phyloP scores from a whole-genome alignment of 2,888 invertebrate genomes.

The Drosophila melanosoma region DNA sequence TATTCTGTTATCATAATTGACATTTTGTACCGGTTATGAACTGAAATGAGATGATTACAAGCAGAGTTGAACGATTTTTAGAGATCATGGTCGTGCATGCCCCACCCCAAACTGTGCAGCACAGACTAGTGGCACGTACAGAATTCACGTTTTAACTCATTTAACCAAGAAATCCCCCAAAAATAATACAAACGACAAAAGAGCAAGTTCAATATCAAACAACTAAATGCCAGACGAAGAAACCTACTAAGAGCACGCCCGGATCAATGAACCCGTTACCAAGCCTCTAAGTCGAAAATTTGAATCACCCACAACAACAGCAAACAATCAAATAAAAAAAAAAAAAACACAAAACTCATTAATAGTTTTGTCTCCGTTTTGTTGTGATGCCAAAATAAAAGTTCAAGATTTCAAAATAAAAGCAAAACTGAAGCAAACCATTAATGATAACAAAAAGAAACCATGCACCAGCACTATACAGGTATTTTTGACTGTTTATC shows the following conservation, averaged over 20 bases:
- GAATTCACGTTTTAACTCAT: conserved; percentile 41
- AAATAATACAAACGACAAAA: conserved; percentile 8
- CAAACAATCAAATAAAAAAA: conserved; percentile 35
- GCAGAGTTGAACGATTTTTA: conserved; percentile 44
- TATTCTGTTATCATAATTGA: conserved; percentile 66
- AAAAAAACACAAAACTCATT: conserved; percentile 70
- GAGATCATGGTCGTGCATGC: conserved; percentile 57
- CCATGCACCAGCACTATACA: background rate
- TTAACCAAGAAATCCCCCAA: conserved; percentile 34
- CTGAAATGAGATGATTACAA: conserved; percentile 45
- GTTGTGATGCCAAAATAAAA: conserved; percentile 55
- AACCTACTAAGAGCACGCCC: conserved; percentile 40
- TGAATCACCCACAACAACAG: conserved; percentile 18
- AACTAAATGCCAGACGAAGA: conserved; percentile 43
- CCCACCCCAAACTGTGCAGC: conserved; percentile 8
- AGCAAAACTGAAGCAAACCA: conserved; percentile 42
- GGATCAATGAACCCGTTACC: conserved; percentile 70
- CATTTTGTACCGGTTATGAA: conserved; percentile 45
- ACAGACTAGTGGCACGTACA: conserved; percentile 18
- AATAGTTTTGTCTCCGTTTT: conserved; percentile 39
- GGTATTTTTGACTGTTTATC: conserved; percentile 44
- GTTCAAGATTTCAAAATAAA: conserved; percentile 68
- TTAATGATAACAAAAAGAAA: conserved; percentile 30
- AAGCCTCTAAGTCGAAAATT: conserved; percentile 48
- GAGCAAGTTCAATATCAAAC: conserved; percentile 41